Percentiles rank a stretch among this genome's conserved stretches.
Conservation (phyloP, 2,113 vertebrate species). For the Seriola rivoliana region DNA sequence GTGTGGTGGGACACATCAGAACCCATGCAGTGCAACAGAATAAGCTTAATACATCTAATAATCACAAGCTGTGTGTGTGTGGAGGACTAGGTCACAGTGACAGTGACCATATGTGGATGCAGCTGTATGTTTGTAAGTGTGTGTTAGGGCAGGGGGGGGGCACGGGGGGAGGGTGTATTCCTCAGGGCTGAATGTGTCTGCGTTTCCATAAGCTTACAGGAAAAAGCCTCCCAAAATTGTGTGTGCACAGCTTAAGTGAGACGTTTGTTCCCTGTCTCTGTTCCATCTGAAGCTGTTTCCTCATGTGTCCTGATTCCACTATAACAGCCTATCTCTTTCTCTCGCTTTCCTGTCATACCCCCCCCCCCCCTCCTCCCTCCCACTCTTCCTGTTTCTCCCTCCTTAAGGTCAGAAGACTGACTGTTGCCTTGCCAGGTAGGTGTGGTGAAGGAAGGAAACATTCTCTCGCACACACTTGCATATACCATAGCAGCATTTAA, state of each 20-base stretch:
- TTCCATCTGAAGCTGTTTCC: constrained; percentile 57
- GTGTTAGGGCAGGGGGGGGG: background rate
- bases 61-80: constrained; percentile 34
- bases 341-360: constrained; percentile 19
- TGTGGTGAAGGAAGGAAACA: constrained; percentile 73
- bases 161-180: background rate
- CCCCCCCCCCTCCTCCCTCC: constrained; percentile 39
- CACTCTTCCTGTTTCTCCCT: constrained; percentile 70
- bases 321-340: constrained; percentile 53
- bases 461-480: constrained; percentile 7
- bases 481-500: constrained; percentile 46
- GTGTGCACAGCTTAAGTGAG: constrained; percentile 22
- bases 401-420: constrained; percentile 94
- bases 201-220: constrained; percentile 45
- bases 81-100: constrained; percentile 53
- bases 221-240: constrained; percentile 48
- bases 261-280: constrained; percentile 49
- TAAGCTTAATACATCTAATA: constrained; percentile 43
- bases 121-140: constrained; percentile 50
- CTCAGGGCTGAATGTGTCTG: constrained; percentile 23
- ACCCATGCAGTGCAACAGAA: constrained; percentile 40
- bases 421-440: constrained; percentile 95
- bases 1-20: constrained; percentile 37
- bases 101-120: constrained; percentile 62
- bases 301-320: constrained; percentile 45